Conservation (phyloP, 2,113 vertebrate species). For the Morone saxatilis region DNA sequence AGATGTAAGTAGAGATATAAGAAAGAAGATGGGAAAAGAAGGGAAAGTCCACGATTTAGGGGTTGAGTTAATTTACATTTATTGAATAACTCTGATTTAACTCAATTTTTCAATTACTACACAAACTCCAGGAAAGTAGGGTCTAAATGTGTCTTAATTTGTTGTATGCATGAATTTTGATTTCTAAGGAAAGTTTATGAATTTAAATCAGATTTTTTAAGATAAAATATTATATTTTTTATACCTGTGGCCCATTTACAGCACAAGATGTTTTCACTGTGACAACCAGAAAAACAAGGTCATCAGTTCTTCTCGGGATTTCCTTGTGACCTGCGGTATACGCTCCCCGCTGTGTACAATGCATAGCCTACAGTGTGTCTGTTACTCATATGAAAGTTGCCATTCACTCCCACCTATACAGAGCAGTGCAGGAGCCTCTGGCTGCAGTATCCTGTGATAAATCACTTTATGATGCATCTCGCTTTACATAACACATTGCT, state of each 20-base stretch:
- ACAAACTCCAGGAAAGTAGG: slow-evolving; percentile 10
- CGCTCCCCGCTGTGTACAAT: not conserved
- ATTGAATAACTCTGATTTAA: slow-evolving; percentile 48
- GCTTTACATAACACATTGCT: slow-evolving; percentile 11
- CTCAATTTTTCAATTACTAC: slow-evolving; percentile 47
- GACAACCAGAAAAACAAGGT: slow-evolving; percentile 16
- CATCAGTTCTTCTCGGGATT: not conserved
- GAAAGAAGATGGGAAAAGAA: not conserved
- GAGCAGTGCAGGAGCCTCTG: not conserved
- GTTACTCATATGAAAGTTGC: not conserved
- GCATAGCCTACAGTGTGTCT: no score
- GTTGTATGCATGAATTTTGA: not conserved
- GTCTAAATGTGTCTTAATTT: not conserved
- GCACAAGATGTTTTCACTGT: not conserved
- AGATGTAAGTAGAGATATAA: not conserved
- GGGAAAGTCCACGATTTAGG: slow-evolving; percentile 31
- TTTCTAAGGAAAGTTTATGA: not conserved
- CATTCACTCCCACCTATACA: slow-evolving; percentile 1
- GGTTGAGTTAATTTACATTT: slow-evolving; percentile 43
- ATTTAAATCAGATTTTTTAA: not conserved
- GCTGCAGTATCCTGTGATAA: slow-evolving; percentile 8
- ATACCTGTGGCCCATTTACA: not conserved
- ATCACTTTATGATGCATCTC: not conserved
- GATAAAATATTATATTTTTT: slow-evolving; percentile 20
- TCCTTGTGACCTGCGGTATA: slow-evolving; percentile 27